These are phyloP conservation scores for Pasiphila rectangulata DNA, from an alignment of 2,888 invertebrate genomes.

Conservation along the genomic window DNA sequence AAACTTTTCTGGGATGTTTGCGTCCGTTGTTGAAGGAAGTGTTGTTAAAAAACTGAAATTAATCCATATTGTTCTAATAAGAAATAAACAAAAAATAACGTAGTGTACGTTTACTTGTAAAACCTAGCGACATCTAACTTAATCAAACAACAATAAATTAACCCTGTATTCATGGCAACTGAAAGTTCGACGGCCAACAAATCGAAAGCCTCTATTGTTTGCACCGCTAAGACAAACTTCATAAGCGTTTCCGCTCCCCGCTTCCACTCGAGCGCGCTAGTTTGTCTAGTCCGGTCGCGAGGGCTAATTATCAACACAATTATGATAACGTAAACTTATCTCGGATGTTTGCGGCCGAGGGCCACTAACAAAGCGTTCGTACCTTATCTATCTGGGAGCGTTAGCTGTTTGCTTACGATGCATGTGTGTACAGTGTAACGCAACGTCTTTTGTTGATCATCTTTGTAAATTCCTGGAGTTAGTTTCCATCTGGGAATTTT, in stretches of 20 bases:
- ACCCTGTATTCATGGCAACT: no score
- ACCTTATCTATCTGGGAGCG: slow-evolving; percentile 20
- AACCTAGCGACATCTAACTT: no score
- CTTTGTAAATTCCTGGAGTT: neutral
- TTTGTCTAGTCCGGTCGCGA: slow-evolving; percentile 11
- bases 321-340: slow-evolving; percentile 52
- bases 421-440: neutral
- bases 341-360: slow-evolving; percentile 35
- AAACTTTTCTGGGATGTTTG: slow-evolving; percentile 43
- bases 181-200: no score
- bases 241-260: slow-evolving; percentile 4
- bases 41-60: no score
- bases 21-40: no score
- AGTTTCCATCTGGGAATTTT: no score
- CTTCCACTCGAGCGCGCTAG: slow-evolving; percentile 3
- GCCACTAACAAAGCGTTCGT: slow-evolving; percentile 7
- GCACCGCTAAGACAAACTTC: neutral
- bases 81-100: no score
- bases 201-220: neutral
- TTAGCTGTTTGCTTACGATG: slow-evolving; percentile 9
- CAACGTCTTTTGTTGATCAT: neutral
- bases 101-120: no score
- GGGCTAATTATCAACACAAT: slow-evolving; percentile 50
- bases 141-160: no score
- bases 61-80: no score